Evolutionary conservation across 2,888 invertebrate genomes (phyloP).

Genomic region (Protonemura montana): DNA sequence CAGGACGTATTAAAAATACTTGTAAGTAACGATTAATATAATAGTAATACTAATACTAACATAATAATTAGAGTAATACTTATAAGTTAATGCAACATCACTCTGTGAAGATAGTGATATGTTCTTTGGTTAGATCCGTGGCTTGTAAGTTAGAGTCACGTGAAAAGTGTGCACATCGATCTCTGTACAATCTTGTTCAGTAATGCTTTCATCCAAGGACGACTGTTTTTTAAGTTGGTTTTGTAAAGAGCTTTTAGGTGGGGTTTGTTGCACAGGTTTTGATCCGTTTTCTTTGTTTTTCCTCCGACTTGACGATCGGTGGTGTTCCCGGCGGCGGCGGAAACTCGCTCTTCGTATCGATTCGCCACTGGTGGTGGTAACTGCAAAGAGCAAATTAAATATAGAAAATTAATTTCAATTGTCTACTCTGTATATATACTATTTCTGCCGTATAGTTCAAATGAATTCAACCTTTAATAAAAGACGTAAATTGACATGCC

Average conservation of each 20-base stretch:
- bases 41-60: neutral
- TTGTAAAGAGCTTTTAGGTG: conserved; percentile 31
- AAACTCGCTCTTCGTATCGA: conserved; percentile 67
- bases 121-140: conserved; percentile 58
- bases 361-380: conserved; percentile 63
- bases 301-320: conserved; percentile 61
- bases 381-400: conserved; percentile 21
- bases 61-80: neutral
- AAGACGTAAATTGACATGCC: too few species aligned
- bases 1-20: neutral
- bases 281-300: conserved; percentile 64
- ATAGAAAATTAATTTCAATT: too few species aligned
- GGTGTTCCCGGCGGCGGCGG: conserved; percentile 60
- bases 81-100: neutral
- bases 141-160: conserved; percentile 63
- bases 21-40: neutral
- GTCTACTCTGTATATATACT: too few species aligned
- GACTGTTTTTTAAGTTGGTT: conserved; percentile 49
- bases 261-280: conserved; percentile 35
- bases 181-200: conserved; percentile 61
- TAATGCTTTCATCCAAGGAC: conserved; percentile 50
- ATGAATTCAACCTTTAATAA: too few species aligned
- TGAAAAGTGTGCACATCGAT: conserved; percentile 63
- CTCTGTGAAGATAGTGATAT: too few species aligned
- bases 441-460: too few species aligned